Evolutionary conservation across 1,140 invertebrate species (phyloP), one percentile per base, ranked within the genome.

Genomic region (Zaprionus lachaisei): DNA sequence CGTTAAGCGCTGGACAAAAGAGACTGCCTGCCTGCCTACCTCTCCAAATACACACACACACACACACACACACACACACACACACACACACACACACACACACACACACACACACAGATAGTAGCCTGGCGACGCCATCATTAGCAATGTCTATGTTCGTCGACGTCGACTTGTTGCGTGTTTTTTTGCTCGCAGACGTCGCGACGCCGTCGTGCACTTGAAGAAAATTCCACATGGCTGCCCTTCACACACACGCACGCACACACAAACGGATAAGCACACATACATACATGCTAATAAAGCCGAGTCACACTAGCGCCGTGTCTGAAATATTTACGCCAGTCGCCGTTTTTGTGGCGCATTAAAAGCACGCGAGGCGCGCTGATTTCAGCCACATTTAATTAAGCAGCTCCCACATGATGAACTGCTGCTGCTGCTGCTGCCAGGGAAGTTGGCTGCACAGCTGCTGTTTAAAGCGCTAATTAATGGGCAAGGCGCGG

Each of bases 111-210:
- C 47, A 28, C 54, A 74, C 56, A 74, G 61, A 73, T 75, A 76
- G 76, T 54, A 63, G 51, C 54, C 80, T 57, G 67, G 62, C 63
- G 63, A 72, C 68, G 37, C 62, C 72, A 72, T 72, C 49, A 63
- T 67, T 64, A 38, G 61, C 61, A 57, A 44, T 20, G 54, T 57
- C 26, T 22, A 5, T 26, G 44, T 61, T 20, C 14, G 49, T 55
- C 24, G 6, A 15, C 49, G 28, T 64, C 49, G 69, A 75, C 79
- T 79, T 79, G 79, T 81, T 81, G 83, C 83, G 22, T 37, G 44
- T 54, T 64, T 31, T 31, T 62, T 61, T 41, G 37, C 65, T 63
- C 24, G 63, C 68, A 87, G 80, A 83, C 83, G 70, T 69, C 49
- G 62, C 70, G 83, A 62, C 68, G 80, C 68, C 75, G n/a, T 51